Evolutionary conservation across 2,888 invertebrate genomes (phyloP), one percentile per base, ranked within the genome.

Genomic region (Acrobasis repandana): DNA sequence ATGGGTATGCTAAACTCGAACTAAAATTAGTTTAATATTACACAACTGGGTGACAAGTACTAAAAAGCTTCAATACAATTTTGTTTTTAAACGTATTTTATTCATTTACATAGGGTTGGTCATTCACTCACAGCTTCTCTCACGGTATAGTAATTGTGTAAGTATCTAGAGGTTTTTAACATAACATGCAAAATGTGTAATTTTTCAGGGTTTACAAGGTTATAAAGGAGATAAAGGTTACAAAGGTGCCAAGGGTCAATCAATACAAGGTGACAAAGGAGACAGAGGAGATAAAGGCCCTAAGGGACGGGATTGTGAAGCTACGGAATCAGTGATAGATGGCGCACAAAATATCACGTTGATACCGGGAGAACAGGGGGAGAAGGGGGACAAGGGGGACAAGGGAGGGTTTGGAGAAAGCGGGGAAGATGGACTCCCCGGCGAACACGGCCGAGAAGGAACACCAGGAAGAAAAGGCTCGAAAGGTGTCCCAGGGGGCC

Each of bases 401-500:
- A 94, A 93, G 73, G 95, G 95, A 62, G 93, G 93, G 20, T 86
- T 88, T 46, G 96, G 96, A 47, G 93, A 92, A 58, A 94, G 95
- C 73, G 97, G 97, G 62, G 95, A 95, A 63, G 90, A 93, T 4
- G 97, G 97, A 28, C 84, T 90, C 0, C 92, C 93, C 66, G 97
- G 97, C 60, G 94, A 94, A 70, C 93, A 94, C 70, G 98, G 98
- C 50, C 78, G 93, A 60, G 82, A 93, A 14, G 96, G 96, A 50
- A 81, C 83, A 62, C 68, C 86, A 58, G 96, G 96, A 58, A 86
- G 92, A 68, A 96, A 96, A 81, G 98, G 98, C 73, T 98, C 98
- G 89, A 98, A 98, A 76, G 98, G 98, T 69, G 88, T 97, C 67
- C 94, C 95, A 50, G 98, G 98, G 68, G 94, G 95, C 60, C 95